Base-by-base conservation (phyloP, 2,888 invertebrate species). In the Leptogaster cylindrica region DNA sequence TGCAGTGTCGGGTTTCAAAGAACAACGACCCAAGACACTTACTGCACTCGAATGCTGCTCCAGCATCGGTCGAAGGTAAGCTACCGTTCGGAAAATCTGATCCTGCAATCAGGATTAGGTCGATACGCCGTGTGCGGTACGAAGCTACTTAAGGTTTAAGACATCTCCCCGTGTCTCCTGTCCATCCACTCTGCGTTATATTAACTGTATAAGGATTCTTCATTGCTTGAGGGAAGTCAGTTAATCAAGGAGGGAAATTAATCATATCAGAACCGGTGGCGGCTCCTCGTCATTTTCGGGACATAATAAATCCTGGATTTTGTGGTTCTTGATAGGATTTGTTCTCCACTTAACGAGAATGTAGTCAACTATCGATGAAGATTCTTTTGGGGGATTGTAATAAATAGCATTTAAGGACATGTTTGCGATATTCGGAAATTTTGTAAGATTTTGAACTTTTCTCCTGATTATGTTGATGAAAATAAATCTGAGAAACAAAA, bases 1-100 rank as follows among this genome's bases (percentile, higher is more conserved):
- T 52, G 33, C 52, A 52, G 52, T 55, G 55, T 55, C 39, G 31
- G 20, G 25, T 55, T 55, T 55, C 55, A 55, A 55, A 55, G 55
- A 55, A 36, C 14, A 55, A 39, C 55, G 55, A 8, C 46, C 39
- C 44, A 20, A 46, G 20, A 25, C 46, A 44, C n/a, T 10, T 4
- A 44, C n/a, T 46, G 23, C n/a, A 6, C n/a, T 46, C 20, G 10
- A 3, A n/a, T 36, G 10, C 14, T n/a, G 23, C 20, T 8, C 6
- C 7, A 46, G n/a, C 23, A 1, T 2, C 23, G n/a, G n/a, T n/a
- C 23, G 46, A 46, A 46, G 46, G 46, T 46, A 46, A 46, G 46
- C 23, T 28, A 50, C 50, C 25, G 28, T 50, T 27, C 27, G 28
- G 23, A 50, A 36, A 36, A 55, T 23, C 36, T 55, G n/a, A n/a